These are phyloP conservation scores for Nesidiocoris tenuis DNA, from an alignment of 2,888 invertebrate genomes.

Conservation along the genomic window DNA sequence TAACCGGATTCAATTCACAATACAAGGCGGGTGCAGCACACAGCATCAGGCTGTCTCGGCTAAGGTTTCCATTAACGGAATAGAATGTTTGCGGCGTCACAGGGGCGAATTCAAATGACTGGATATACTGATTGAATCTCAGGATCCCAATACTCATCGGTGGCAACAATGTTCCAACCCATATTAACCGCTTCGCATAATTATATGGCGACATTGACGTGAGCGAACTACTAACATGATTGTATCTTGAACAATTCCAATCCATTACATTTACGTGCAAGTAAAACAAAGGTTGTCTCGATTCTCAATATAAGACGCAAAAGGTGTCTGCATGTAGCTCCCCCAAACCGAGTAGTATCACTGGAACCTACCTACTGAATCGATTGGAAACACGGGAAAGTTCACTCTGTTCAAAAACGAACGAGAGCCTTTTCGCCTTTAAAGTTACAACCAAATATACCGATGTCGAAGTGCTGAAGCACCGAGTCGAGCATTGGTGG, in stretches of 20 bases:
- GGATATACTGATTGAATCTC: neutral
- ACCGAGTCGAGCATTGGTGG: neutral
- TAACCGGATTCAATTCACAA: neutral
- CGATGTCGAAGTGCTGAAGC: neutral
- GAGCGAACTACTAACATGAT: too few species aligned
- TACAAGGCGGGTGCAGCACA: neutral
- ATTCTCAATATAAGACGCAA: too few species aligned
- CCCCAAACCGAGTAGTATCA: too few species aligned
- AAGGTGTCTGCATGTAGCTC: too few species aligned
- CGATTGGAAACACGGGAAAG: too few species aligned
- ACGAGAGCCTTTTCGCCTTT: neutral
- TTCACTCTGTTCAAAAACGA: neutral
- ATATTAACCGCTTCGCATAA: too few species aligned
- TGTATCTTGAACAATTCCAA: too few species aligned
- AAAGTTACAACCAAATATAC: conserved; percentile 21
- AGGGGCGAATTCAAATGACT: neutral
- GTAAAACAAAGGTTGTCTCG: too few species aligned
- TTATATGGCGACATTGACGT: too few species aligned
- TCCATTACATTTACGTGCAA: too few species aligned
- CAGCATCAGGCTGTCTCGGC: neutral
- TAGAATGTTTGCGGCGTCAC: neutral
- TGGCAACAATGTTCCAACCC: too few species aligned
- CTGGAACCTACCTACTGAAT: too few species aligned
- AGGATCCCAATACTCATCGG: neutral
- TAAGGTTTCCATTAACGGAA: neutral